Conservation (phyloP, 2,888 invertebrate genomes). For the Agrotis clavis region DNA sequence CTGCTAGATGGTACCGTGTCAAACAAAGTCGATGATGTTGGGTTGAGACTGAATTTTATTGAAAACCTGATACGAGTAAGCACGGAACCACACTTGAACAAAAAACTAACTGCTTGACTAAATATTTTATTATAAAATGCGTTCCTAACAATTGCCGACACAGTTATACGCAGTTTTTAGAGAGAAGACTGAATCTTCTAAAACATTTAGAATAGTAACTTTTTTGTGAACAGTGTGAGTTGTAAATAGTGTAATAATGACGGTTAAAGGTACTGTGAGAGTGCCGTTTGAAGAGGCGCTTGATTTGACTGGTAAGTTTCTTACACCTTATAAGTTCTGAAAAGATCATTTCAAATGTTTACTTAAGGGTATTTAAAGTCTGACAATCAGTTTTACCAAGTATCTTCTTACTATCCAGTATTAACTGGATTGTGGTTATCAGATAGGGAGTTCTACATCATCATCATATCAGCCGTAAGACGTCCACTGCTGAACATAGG, state of each 20-base stretch:
- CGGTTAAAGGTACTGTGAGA: neutral
- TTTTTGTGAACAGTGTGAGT: neutral
- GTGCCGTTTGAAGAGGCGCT: slow-evolving; percentile 41
- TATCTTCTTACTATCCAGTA: too few relatives aligned
- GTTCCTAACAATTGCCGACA: neutral
- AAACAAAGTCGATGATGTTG: neutral
- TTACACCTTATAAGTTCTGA: too few relatives aligned
- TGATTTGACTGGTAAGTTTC: slow-evolving; percentile 28
- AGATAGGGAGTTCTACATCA: neutral
- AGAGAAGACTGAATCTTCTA: neutral
- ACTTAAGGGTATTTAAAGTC: too few relatives aligned
- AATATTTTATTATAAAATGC: slow-evolving; percentile 27
- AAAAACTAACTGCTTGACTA: slow-evolving; percentile 16
- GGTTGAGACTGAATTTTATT: neutral
- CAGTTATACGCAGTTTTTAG: slow-evolving; percentile 2
- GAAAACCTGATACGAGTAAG: too few relatives aligned
- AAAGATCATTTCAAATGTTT: too few relatives aligned
- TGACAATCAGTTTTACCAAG: too few relatives aligned
- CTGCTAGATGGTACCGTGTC: too few relatives aligned
- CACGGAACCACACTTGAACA: slow-evolving; percentile 21
- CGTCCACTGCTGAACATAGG: too few relatives aligned
- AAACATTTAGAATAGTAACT: neutral
- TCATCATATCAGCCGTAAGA: too few relatives aligned
- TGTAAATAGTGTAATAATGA: slow-evolving; percentile 13
- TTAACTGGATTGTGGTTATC: neutral